Percentiles rank a stretch among this genome's conserved stretches.
Conservation (phyloP, 2,797 vertebrate species). For the Rousettus madagascariensis region DNA sequence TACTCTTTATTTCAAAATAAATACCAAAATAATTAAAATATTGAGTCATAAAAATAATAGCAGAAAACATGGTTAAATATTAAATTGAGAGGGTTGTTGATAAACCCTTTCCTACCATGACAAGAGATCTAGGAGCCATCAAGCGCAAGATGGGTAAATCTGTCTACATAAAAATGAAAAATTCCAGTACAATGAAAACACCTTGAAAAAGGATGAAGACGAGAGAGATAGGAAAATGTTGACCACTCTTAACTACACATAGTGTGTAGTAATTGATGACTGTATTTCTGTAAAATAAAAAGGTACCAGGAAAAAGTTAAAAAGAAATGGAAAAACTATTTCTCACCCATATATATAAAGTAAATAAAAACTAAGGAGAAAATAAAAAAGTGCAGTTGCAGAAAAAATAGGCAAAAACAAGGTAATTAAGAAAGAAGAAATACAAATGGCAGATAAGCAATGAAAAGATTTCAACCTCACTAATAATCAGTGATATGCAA, state of each 20-base stretch:
- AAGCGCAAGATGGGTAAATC: background rate
- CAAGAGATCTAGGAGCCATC: background rate
- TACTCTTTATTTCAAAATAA: background rate
- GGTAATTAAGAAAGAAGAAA: background rate
- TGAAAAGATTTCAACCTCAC: background rate
- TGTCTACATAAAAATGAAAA: background rate
- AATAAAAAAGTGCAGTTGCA: background rate
- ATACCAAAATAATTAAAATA: background rate
- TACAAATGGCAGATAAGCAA: background rate
- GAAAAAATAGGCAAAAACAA: conserved; percentile 10
- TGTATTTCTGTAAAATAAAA: conserved; percentile 29
- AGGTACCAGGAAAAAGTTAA: background rate
- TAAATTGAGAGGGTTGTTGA: background rate
- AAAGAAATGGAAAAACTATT: background rate
- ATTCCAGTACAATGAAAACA: background rate
- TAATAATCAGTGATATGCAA: background rate
- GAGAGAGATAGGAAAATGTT: background rate
- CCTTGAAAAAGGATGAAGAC: background rate
- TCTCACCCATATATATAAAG: background rate
- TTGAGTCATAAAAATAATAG: background rate
- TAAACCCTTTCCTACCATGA: background rate
- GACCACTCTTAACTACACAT: background rate
- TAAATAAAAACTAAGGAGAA: background rate
- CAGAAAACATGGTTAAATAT: background rate
- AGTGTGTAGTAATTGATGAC: background rate